Base-by-base conservation (phyloP, 2,797 vertebrate genomes). In the Enteromius argenteus region DNA sequence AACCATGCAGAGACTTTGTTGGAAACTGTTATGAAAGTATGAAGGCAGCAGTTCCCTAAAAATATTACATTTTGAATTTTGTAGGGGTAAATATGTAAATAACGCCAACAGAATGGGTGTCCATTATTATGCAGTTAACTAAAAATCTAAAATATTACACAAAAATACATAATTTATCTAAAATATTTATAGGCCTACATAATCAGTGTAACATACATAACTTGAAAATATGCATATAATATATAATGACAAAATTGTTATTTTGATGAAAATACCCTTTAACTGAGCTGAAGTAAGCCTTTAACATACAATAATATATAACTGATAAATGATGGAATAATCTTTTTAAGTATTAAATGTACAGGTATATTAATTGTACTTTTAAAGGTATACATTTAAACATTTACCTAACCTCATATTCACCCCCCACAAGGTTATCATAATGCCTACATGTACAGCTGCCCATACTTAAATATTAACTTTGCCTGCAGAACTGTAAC, bases 1-100 rank as follows among this genome's bases (percentile, higher is more conserved):
- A 69, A 67, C 64, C 72, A 49, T 68, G 21, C 73, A 46, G 42
- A 62, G 19, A 51, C 10, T 60, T 1, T 14, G 42, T n/a, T 30
- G 32, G 51, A 77, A 69, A 66, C 14, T 46, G 39, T 9, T 49
- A 62, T 44, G 27, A 23, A 53, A 49, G 27, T 53, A 27, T 69
- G 35, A 72, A 64, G 56, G 21, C 21, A 17, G 17, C 4, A 81
- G 51, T 72, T 44, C 19, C 35, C 37, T 60, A 58, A 62, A 46
- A 81, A 73, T 46, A 73, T 73, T 35, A 23, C 19, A 73, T 49
- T 23, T 62, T 35, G 13, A 32, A 15, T 27, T 44, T 81, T 14
- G 39, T 32, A 23, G 23, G 17, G 51, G 51, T 81, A 42, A 72
- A 37, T 56, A 56, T 39, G 21, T n/a, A 39, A 53, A 68, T 21